Evolutionary conservation across 2,113 vertebrate species (phyloP).

Genomic region (Struthidea cinerea): DNA sequence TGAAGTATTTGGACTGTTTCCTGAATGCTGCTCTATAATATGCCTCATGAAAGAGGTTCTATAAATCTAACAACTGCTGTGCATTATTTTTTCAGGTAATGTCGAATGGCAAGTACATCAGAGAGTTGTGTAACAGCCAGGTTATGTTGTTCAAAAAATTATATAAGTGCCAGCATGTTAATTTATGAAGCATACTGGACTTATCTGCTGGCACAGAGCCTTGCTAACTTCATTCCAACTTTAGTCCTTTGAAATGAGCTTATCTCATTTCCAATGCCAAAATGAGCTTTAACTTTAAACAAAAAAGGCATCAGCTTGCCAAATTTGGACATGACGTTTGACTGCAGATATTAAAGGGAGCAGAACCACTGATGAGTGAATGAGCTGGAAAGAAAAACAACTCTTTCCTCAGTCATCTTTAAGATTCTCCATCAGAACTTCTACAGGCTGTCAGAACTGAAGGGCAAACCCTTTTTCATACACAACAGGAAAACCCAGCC

Average conservation of each 20-base stretch:
- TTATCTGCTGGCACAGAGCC: background rate
- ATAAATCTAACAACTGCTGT: background rate
- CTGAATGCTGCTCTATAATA: background rate
- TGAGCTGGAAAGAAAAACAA: constrained; percentile 13
- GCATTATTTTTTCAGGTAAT: background rate
- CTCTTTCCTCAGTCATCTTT: background rate
- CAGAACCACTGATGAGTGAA: constrained; percentile 10
- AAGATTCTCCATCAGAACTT: background rate
- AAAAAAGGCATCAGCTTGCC: constrained; percentile 63
- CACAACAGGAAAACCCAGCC: background rate
- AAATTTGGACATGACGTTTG: constrained; percentile 37
- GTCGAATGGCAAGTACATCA: background rate
- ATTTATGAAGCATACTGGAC: background rate
- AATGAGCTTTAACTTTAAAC: constrained; percentile 57
- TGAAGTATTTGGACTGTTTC: background rate
- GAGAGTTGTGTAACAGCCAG: background rate
- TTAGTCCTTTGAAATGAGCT: constrained; percentile 52
- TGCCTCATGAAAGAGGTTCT: background rate
- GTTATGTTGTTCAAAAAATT: background rate
- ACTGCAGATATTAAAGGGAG: constrained; percentile 49
- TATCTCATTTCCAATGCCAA: constrained; percentile 53
- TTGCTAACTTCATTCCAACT: constrained; percentile 33
- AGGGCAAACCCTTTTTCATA: background rate
- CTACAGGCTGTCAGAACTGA: background rate
- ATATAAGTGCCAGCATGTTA: background rate